Conservation (phyloP, 1,140 invertebrate genomes). For the Pachyrhynchus sulphureomaculatus region DNA sequence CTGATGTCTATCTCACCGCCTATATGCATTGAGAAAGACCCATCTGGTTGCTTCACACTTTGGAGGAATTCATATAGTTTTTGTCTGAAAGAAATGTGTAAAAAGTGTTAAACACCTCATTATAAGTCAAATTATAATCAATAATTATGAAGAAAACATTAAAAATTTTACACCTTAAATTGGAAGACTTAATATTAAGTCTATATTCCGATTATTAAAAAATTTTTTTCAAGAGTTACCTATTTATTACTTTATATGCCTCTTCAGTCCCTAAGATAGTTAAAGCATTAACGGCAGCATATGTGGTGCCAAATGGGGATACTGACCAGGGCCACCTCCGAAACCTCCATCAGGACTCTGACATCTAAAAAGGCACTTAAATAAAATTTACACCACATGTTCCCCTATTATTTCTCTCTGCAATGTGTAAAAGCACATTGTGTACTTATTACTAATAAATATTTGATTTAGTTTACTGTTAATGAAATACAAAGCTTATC, state of each 20-base stretch:
- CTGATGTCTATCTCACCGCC: conserved; percentile 95
- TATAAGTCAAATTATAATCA: no score
- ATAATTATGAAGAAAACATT: no score
- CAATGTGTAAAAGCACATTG: no score
- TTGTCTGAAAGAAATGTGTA: conserved; percentile 55
- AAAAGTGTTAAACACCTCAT: no score
- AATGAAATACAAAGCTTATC: no score
- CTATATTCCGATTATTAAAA: no score
- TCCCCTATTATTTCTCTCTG: no score
- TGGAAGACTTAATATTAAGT: no score
- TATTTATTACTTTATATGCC: conserved; percentile 85
- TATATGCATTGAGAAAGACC: conserved; percentile 87
- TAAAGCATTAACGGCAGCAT: conserved; percentile 92
- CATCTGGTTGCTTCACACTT: conserved; percentile 76
- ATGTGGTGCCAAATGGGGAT: conserved; percentile 94
- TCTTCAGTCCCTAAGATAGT: conserved; percentile 85
- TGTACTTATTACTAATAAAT: no score
- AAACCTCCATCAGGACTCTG: conserved; percentile 85
- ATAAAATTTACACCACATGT: no score
- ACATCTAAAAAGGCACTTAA: conserved; percentile 58
- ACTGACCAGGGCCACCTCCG: conserved; percentile 90
- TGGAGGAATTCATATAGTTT: conserved; percentile 76
- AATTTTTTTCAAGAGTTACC: conserved; percentile 61
- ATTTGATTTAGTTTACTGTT: no score
- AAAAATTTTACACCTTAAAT: no score